These are phyloP conservation scores for Helogale parvula DNA, from an alignment of 2,113 vertebrate genomes.

Conservation along the genomic window DNA sequence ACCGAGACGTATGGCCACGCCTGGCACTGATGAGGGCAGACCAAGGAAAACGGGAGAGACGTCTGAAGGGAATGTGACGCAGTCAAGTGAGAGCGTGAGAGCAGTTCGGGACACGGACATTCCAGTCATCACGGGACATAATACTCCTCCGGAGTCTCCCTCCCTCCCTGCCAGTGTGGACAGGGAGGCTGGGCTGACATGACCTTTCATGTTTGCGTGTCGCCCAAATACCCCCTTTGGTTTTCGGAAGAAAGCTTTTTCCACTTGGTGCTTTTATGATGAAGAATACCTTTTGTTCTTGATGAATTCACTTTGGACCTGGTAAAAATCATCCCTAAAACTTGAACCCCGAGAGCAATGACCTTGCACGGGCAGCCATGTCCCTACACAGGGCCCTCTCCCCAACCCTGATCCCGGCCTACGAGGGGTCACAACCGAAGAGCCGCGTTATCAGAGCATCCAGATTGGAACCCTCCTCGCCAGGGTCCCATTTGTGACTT, in stretches of 20 bases:
- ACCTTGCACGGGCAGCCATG: accelerated
- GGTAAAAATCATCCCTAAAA: background rate
- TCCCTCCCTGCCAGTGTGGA: background rate
- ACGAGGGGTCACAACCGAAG: accelerated
- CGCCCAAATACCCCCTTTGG: background rate
- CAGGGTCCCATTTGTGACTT: background rate
- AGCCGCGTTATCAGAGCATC: background rate
- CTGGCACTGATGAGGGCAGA: background rate
- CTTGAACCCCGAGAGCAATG: background rate
- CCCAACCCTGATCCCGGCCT: too few species aligned
- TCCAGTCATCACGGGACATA: too few species aligned
- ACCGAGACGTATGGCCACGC: background rate
- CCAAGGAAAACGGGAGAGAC: background rate
- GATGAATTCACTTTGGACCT: background rate
- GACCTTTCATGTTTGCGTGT: background rate
- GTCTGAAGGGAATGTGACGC: background rate
- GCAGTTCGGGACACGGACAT: background rate
- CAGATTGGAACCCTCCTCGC: background rate
- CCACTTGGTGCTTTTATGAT: background rate
- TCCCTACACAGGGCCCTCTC: background rate
- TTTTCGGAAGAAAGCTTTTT: background rate
- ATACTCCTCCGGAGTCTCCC: background rate
- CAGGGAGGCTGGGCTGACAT: background rate
- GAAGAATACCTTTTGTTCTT: background rate
- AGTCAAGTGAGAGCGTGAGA: background rate